A percentile compares a stretch with the other conserved stretches of the same genome.
phyloP scores from a whole-genome alignment of 2,888 invertebrate genomes.

The Drosophila incognita region DNA sequence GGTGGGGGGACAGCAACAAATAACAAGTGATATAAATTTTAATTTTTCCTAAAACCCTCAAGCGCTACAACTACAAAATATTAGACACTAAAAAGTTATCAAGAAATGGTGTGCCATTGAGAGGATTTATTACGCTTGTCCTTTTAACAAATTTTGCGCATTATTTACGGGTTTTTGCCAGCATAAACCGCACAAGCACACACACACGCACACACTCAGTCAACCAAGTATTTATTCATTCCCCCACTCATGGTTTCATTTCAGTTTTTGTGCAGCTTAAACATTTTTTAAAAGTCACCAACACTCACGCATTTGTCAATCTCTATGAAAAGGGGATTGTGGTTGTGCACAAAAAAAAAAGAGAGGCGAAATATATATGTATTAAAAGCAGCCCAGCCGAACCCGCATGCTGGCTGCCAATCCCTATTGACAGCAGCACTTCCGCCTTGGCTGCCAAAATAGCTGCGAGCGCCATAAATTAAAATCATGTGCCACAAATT shows the following conservation, averaged over 20 bases:
- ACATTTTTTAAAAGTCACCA: conserved; percentile 80
- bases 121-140: conserved; percentile 79
- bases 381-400: conserved; percentile 16
- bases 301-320: conserved; percentile 79
- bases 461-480: conserved; percentile 78
- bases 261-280: conserved; percentile 73
- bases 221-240: conserved; percentile 47
- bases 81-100: conserved; percentile 74
- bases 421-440: conserved; percentile 80
- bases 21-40: conserved; percentile 66
- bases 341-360: conserved; percentile 16
- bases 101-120: conserved; percentile 77
- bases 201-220: conserved; percentile 6
- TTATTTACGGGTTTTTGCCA: conserved; percentile 68
- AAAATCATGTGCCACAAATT: conserved; percentile 79
- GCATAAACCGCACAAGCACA: conserved; percentile 35
- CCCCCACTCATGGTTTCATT: conserved; percentile 59
- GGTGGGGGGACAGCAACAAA: conserved; percentile 30
- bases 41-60: conserved; percentile 48
- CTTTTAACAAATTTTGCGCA: conserved; percentile 79
- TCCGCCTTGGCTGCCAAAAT: conserved; percentile 80
- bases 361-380: neutral
- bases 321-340: conserved; percentile 68
- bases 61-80: conserved; percentile 47
- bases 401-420: conserved; percentile 68